A percentile compares a stretch with the other conserved stretches of the same genome.
phyloP scores from a whole-genome alignment of 2,113 vertebrate species.

The Heliornis fulica region DNA sequence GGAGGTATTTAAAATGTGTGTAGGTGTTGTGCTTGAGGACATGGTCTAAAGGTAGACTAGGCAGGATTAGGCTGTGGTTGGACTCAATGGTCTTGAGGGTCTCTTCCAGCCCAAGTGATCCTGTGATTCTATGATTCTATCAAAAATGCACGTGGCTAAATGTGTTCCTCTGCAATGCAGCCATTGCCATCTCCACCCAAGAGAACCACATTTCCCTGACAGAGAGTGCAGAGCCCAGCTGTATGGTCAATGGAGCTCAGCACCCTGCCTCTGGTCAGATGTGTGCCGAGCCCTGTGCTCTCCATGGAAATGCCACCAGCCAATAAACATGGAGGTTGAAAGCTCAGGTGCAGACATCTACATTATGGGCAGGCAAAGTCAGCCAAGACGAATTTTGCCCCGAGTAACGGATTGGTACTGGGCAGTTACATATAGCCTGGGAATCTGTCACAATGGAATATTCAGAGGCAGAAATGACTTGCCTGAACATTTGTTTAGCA shows the following conservation, averaged over 20 bases:
- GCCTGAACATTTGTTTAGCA: conserved; percentile 10
- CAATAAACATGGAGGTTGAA: background rate
- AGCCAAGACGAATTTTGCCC: background rate
- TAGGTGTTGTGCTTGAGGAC: too few relatives aligned
- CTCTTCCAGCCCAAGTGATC: too few relatives aligned
- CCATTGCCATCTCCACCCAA: background rate
- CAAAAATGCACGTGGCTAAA: background rate
- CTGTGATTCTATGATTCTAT: too few relatives aligned
- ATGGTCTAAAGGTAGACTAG: too few relatives aligned
- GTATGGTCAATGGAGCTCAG: background rate
- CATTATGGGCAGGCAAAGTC: background rate
- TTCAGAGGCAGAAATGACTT: background rate
- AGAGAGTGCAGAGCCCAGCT: background rate
- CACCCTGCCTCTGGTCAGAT: background rate
- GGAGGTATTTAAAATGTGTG: too few relatives aligned
- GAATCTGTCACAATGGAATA: background rate
- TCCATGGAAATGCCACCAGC: background rate
- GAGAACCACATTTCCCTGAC: background rate
- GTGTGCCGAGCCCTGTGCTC: fast-evolving
- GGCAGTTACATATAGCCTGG: background rate
- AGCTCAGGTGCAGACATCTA: background rate
- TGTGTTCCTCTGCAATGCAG: background rate
- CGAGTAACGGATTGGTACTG: background rate
- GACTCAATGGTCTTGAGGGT: too few relatives aligned
- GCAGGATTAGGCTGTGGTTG: too few relatives aligned